These are phyloP conservation scores for Anthoscopus minutus DNA, from an alignment of 2,113 vertebrate genomes.

Conservation along the genomic window DNA sequence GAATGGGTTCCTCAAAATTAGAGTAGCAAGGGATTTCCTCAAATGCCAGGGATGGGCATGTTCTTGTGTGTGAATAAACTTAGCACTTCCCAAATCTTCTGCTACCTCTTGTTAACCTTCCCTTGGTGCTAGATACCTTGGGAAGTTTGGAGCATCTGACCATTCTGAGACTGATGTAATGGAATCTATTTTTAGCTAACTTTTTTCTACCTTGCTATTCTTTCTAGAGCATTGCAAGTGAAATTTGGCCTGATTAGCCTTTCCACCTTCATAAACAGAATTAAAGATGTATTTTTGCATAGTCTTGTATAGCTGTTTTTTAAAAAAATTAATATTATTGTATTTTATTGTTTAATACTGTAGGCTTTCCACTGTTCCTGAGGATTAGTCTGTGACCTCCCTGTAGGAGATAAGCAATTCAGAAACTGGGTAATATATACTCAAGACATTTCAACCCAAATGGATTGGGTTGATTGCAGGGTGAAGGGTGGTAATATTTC, in stretches of 20 bases:
- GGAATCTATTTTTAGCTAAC: neutral
- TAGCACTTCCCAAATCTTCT: neutral
- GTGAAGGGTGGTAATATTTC: conserved; percentile 24
- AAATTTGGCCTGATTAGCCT: neutral
- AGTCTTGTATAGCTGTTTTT: neutral
- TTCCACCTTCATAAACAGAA: neutral
- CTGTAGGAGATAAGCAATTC: neutral
- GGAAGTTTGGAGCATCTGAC: neutral
- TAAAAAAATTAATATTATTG: neutral
- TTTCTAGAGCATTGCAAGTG: neutral
- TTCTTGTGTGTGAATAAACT: neutral
- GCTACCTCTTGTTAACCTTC: neutral
- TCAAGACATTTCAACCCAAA: neutral
- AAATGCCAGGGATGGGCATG: neutral
- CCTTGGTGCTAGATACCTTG: neutral
- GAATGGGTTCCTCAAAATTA: neutral
- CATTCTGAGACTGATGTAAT: neutral
- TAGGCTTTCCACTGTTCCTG: neutral
- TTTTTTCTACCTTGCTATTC: neutral
- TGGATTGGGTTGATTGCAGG: neutral
- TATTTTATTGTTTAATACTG: neutral
- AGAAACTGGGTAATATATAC: neutral
- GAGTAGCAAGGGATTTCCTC: neutral
- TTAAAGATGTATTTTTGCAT: neutral
- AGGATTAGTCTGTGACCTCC: neutral